These are phyloP conservation scores for Xenus cinereus DNA, from an alignment of 2,113 vertebrate genomes.

Conservation along the genomic window DNA sequence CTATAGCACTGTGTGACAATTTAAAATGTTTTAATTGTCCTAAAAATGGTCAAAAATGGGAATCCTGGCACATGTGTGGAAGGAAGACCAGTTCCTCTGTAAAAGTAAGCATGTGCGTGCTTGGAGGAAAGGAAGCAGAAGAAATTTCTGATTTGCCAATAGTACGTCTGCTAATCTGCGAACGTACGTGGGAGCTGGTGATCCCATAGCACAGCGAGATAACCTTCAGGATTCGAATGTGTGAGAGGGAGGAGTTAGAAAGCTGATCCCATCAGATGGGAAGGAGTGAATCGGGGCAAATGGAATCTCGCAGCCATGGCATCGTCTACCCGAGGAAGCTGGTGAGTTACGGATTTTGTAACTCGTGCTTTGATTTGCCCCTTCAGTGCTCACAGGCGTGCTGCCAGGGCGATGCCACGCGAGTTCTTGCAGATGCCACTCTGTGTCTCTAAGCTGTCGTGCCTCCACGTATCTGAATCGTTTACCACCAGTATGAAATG, in stretches of 20 bases:
- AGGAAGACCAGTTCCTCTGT: background rate
- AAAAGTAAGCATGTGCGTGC: background rate
- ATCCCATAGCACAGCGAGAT: background rate
- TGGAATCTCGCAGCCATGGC: background rate
- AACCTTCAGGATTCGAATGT: background rate
- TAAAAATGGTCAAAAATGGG: background rate
- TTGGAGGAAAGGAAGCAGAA: background rate
- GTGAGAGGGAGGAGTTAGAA: background rate
- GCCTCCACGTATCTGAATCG: background rate
- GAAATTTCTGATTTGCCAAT: background rate
- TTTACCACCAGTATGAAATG: background rate
- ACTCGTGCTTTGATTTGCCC: background rate
- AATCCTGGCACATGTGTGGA: background rate
- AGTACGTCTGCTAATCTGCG: background rate
- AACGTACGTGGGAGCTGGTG: background rate
- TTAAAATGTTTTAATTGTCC: background rate
- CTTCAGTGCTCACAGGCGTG: fast-evolving
- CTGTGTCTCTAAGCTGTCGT: fast-evolving
- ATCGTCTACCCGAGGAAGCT: fast-evolving
- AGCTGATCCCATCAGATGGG: background rate
- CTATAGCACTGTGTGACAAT: background rate
- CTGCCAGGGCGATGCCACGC: fast-evolving
- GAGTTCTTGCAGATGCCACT: background rate
- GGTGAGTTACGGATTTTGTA: background rate
- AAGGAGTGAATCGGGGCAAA: background rate